Percentiles rank a stretch among this genome's conserved stretches.
phyloP scores from a whole-genome alignment of 1,140 invertebrate species.

The Hormaphis cornu region DNA sequence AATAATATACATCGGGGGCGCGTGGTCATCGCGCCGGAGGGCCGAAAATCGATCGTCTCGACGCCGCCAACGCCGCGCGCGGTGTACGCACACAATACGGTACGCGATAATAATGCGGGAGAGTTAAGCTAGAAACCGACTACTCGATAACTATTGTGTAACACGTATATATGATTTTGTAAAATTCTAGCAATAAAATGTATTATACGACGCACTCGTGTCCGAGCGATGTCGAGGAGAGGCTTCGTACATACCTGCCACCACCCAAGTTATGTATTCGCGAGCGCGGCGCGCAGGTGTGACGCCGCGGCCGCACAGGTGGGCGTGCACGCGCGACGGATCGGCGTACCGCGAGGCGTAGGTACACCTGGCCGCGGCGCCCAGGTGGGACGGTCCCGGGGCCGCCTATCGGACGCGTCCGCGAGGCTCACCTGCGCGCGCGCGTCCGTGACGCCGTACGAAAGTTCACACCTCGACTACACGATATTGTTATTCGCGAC shows the following conservation, averaged over 20 bases:
- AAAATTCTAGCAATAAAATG: no score
- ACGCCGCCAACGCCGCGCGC: background rate
- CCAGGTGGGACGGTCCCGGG: constrained; percentile 21
- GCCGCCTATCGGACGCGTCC: background rate
- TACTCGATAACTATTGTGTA: no score
- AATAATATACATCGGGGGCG: no score
- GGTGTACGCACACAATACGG: constrained; percentile 14
- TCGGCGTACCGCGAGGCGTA: background rate
- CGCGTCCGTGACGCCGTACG: constrained; percentile 4
- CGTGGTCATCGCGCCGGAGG: background rate
- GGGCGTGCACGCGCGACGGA: constrained; percentile 4
- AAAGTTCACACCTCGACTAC: no score
- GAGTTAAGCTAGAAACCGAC: no score
- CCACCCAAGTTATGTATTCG: background rate
- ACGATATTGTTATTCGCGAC: no score
- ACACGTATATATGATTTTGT: no score
- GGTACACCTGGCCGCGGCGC: background rate
- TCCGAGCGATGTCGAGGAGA: background rate
- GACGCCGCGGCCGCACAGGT: background rate
- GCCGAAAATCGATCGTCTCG: background rate
- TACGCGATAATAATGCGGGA: no score
- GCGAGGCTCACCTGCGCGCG: constrained; percentile 6
- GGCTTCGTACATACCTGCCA: no score
- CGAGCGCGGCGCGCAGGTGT: constrained; percentile 24
- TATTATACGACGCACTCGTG: no score